Evolutionary conservation across 2,888 invertebrate species (phyloP).

Genomic region (Margaritifera margaritifera): DNA sequence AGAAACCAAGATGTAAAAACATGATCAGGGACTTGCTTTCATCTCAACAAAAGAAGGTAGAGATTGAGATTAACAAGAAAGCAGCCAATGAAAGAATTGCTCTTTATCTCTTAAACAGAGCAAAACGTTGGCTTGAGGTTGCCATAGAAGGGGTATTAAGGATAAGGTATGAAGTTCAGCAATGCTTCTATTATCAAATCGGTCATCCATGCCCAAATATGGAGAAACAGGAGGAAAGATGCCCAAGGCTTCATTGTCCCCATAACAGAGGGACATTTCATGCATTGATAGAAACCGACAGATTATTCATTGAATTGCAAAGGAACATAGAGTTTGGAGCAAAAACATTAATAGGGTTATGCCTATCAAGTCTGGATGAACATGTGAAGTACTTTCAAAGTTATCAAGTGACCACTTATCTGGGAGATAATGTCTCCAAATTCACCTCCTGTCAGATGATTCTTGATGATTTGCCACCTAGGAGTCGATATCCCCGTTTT

Average conservation of each 20-base stretch:
- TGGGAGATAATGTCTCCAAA: background rate
- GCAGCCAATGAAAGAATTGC: conserved; percentile 19
- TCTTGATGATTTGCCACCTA: conserved; percentile 25
- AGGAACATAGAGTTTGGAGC: conserved; percentile 26
- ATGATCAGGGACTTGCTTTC: conserved; percentile 21
- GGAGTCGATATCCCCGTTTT: conserved; percentile 13
- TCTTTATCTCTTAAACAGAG: conserved; percentile 22
- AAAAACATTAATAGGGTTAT: conserved; percentile 2
- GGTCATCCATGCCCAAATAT: no score
- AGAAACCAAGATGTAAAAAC: conserved; percentile 37
- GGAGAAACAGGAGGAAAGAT: no score
- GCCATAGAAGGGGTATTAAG: no score
- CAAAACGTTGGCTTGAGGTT: background rate
- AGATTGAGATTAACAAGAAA: conserved; percentile 6
- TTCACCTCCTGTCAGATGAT: background rate
- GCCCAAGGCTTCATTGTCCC: no score
- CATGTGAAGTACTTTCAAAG: conserved; percentile 2
- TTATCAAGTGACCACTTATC: background rate
- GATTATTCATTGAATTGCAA: conserved; percentile 30
- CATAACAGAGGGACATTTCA: no score
- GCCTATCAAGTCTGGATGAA: conserved; percentile 4
- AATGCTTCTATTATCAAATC: no score
- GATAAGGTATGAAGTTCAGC: no score
- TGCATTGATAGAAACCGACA: conserved; percentile 7
- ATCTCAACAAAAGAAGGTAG: background rate